A percentile compares a stretch with the other conserved stretches of the same genome.
These are phyloP conservation scores for Solenodon paradoxus DNA, from an alignment of 2,113 vertebrate genomes.

Conservation along the genomic window DNA sequence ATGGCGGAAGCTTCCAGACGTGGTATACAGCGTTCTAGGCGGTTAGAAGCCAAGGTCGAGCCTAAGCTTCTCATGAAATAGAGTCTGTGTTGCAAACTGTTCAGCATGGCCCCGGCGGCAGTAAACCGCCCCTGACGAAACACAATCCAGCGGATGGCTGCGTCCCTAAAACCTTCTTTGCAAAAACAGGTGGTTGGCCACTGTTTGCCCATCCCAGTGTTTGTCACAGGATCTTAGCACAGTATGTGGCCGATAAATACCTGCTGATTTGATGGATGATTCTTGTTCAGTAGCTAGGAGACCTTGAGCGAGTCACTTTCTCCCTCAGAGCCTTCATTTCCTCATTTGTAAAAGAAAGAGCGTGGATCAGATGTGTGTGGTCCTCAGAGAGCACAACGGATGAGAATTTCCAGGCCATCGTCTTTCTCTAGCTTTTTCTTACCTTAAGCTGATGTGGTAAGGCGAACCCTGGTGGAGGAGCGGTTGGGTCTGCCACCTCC, in stretches of 20 bases:
- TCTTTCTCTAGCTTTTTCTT: not conserved
- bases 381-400: too few species aligned
- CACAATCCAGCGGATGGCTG: not conserved
- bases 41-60: not conserved
- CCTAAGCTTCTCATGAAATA: not conserved
- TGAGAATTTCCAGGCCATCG: not conserved
- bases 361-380: too few species aligned
- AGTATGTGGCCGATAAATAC: not conserved
- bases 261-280: not conserved
- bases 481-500: too few species aligned
- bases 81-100: not conserved
- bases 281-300: not conserved
- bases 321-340: not conserved
- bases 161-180: conserved; percentile 44
- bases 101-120: not conserved
- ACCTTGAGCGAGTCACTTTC: not conserved
- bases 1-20: not conserved
- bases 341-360: not conserved
- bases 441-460: not conserved
- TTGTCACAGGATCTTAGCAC: not conserved
- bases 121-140: not conserved
- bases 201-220: not conserved
- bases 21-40: not conserved
- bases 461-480: too few species aligned
- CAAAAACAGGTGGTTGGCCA: not conserved